These are phyloP conservation scores for Palythoa grandiflora DNA, from an alignment of 92 coral and sea anemone species.

Conservation along the genomic window DNA sequence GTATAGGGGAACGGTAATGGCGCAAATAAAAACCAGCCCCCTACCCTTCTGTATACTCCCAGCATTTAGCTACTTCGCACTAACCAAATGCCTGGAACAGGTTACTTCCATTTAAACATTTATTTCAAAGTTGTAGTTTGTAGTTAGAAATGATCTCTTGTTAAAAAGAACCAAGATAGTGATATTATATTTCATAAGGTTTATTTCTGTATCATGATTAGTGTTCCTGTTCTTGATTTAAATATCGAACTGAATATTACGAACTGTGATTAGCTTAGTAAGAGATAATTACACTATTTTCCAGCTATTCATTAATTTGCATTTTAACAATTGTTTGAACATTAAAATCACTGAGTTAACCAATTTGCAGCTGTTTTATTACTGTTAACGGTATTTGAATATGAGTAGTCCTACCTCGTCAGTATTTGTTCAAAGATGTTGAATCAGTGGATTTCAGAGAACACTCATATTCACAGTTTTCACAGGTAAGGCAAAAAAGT, in stretches of 20 bases:
- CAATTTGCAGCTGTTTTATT: not conserved
- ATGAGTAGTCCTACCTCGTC: not conserved
- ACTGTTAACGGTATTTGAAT: not conserved
- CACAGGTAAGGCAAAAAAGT: conserved; percentile 41
- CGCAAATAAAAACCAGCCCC: too few species aligned
- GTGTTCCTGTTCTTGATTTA: too few species aligned
- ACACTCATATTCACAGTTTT: conserved; percentile 21
- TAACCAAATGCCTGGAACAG: too few species aligned
- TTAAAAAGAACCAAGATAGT: too few species aligned
- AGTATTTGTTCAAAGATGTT: not conserved
- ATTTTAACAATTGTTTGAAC: not conserved
- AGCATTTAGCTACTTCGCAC: too few species aligned
- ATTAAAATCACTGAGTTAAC: not conserved
- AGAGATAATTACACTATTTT: conserved; percentile 26
- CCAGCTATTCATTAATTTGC: conserved; percentile 21
- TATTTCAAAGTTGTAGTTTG: not conserved
- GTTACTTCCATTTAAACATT: too few species aligned
- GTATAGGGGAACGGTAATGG: too few species aligned
- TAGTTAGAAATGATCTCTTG: not conserved
- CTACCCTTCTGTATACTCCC: too few species aligned
- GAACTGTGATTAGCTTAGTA: too few species aligned
- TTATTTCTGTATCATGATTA: too few species aligned
- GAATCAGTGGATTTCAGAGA: conserved; percentile 39
- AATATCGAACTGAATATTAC: too few species aligned
- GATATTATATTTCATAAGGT: too few species aligned